A percentile compares a stretch with the other conserved stretches of the same genome.
phyloP scores from a whole-genome alignment of 2,113 vertebrate genomes.

The Nansenia antarctica region DNA sequence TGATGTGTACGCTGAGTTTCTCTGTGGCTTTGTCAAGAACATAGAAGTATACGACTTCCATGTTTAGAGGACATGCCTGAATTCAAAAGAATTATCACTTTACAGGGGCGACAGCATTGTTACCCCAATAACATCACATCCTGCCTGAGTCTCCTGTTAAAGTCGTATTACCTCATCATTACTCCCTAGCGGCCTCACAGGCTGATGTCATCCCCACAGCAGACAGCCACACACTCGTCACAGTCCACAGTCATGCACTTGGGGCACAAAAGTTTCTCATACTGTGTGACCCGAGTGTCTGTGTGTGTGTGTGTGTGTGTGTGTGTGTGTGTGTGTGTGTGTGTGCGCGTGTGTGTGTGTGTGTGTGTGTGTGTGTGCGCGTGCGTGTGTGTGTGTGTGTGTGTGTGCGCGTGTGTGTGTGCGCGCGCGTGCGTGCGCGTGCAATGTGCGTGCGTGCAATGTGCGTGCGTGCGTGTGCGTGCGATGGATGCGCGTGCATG shows the following conservation, averaged over 20 bases:
- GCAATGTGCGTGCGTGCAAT: too few species aligned
- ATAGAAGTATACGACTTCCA: background rate
- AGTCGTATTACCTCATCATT: conserved; percentile 19
- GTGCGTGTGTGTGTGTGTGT: too few species aligned
- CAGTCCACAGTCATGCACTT: background rate
- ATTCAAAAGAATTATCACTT: background rate
- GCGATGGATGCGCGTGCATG: too few species aligned
- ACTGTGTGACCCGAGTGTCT: background rate
- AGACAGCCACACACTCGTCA: background rate
- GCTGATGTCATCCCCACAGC: conserved; percentile 5
- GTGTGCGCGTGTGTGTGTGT: too few species aligned
- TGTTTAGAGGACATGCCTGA: background rate
- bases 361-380: too few species aligned
- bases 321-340: too few species aligned
- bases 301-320: too few species aligned
- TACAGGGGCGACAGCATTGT: background rate
- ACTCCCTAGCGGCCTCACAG: background rate
- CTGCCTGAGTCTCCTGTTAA: background rate
- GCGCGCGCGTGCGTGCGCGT: too few species aligned
- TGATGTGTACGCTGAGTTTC: background rate
- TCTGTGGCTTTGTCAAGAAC: background rate
- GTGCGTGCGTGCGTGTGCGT: too few species aligned
- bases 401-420: too few species aligned
- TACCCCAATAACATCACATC: conserved; percentile 15
- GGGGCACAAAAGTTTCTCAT: conserved; percentile 1